phyloP scores from a whole-genome alignment of 2,113 vertebrate genomes.

The Melanerpes formicivorus region DNA sequence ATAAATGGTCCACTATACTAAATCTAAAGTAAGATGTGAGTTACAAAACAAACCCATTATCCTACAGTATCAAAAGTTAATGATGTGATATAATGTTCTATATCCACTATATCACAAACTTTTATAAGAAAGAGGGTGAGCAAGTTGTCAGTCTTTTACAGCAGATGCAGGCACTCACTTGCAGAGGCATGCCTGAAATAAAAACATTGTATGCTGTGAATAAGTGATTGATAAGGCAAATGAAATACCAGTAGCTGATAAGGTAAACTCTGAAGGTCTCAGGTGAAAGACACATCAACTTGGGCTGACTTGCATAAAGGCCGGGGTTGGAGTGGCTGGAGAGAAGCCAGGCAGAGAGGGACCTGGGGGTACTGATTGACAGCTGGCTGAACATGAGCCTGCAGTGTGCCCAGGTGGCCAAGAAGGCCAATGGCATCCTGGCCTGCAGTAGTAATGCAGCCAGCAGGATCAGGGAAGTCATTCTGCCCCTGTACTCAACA shows the following conservation, averaged over 20 bases:
- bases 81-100: not conserved
- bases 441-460: too few species aligned
- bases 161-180: not conserved
- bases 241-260: not conserved
- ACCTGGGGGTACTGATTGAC: too few species aligned
- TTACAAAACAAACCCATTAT: not conserved
- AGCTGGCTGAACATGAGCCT: too few species aligned
- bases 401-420: too few species aligned
- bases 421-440: too few species aligned
- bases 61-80: not conserved
- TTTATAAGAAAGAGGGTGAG: not conserved
- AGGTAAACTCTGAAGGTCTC: not conserved
- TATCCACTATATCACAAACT: not conserved
- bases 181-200: not conserved
- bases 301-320: not conserved
- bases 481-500: too few species aligned
- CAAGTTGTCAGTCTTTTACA: not conserved
- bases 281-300: not conserved
- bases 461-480: too few species aligned
- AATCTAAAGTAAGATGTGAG: not conserved
- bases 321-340: too few species aligned
- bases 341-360: too few species aligned
- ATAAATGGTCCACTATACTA: not conserved
- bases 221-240: not conserved
- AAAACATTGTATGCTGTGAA: not conserved